Conservation (phyloP, 2,888 invertebrate genomes). For the Sialis lutaria region DNA sequence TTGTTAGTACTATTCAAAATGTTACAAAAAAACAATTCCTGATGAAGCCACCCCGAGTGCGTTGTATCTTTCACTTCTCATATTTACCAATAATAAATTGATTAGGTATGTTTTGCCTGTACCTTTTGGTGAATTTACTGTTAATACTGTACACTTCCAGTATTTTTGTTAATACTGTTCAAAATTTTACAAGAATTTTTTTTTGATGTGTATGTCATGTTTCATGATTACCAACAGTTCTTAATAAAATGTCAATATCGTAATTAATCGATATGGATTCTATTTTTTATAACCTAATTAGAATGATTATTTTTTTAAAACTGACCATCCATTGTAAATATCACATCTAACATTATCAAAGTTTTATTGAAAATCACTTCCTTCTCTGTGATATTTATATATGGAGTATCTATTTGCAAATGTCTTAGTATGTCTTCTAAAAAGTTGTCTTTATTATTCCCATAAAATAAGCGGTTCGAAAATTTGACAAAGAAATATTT, state of each 20-base stretch:
- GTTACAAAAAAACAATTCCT: too few relatives aligned
- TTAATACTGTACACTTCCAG: too few relatives aligned
- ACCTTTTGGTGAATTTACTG: too few relatives aligned
- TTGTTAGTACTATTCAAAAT: too few relatives aligned
- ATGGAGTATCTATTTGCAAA: not conserved
- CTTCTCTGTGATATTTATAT: not conserved
- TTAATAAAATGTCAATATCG: constrained; percentile 8
- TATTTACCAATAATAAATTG: too few relatives aligned
- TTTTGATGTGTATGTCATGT: constrained; percentile 8
- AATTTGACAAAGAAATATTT: constrained; percentile 10
- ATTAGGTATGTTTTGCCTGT: too few relatives aligned
- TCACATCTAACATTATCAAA: constrained; percentile 8
- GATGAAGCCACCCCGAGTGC: too few relatives aligned
- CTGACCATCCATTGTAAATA: constrained; percentile 9
- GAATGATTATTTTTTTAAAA: constrained; percentile 7
- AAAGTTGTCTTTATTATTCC: constrained; percentile 12
- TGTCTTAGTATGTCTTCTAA: constrained; percentile 12
- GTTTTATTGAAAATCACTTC: constrained; percentile 10
- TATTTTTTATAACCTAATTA: too few relatives aligned
- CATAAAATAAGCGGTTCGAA: constrained; percentile 10
- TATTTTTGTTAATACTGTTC: too few relatives aligned
- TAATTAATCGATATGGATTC: constrained; percentile 8
- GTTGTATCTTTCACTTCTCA: too few relatives aligned
- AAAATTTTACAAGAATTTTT: too few relatives aligned
- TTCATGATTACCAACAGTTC: constrained; percentile 8